These are phyloP conservation scores for Silurus meridionalis DNA, from an alignment of 2,113 vertebrate genomes.

Conservation along the genomic window DNA sequence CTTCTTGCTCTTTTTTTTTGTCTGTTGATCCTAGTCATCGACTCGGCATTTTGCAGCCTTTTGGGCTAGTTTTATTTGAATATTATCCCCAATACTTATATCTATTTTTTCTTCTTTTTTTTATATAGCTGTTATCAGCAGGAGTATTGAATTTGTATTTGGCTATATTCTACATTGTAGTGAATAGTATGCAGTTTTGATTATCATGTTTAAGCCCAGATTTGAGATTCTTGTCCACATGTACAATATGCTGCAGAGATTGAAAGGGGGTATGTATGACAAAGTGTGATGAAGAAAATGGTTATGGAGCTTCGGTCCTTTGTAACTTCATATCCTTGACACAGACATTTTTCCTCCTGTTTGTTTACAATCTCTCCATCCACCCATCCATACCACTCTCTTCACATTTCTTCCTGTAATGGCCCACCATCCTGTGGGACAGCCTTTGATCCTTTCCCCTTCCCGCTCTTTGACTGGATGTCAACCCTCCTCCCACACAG, in stretches of 20 bases:
- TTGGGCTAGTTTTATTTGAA: neutral
- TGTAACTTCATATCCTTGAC: constrained; percentile 30
- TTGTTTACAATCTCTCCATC: constrained; percentile 18
- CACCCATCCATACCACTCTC: constrained; percentile 15
- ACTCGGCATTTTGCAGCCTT: neutral
- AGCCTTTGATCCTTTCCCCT: constrained; percentile 32
- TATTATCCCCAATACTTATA: neutral
- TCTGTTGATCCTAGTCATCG: neutral
- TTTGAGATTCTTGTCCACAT: neutral
- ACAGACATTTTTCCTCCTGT: neutral
- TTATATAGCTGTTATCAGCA: neutral
- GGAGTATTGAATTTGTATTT: neutral
- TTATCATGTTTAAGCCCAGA: neutral
- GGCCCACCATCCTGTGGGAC: constrained; percentile 30
- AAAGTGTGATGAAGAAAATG: neutral
- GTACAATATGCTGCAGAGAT: neutral
- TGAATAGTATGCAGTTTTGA: neutral
- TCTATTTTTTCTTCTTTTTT: neutral
- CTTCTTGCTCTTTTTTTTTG: neutral
- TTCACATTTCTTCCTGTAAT: constrained; percentile 40
- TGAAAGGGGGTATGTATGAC: neutral
- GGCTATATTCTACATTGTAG: neutral
- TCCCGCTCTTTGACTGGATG: constrained; percentile 31
- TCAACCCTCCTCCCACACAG: constrained; percentile 28
- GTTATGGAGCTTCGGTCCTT: neutral